Evolutionary conservation across 37 sponge, comb jelly and placozoan genomes (phyloP).

Genomic region (Cliona cf. orientalis): DNA sequence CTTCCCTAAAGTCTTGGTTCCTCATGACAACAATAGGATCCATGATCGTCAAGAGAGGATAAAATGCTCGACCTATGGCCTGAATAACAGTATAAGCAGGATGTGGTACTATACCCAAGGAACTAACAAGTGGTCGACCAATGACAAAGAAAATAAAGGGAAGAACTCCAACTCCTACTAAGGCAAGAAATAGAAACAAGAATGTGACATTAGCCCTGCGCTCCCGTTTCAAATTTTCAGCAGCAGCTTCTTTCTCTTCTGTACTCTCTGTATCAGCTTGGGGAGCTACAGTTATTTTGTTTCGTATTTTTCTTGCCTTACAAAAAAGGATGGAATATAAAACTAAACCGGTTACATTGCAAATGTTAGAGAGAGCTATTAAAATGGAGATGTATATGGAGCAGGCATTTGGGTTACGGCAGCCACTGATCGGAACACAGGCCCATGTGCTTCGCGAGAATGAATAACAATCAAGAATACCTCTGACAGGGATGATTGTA

Average conservation of each 20-base stretch:
- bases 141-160: neutral
- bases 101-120: neutral
- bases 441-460: neutral
- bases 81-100: neutral
- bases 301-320: neutral
- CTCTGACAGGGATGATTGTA: neutral
- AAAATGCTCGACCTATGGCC: neutral
- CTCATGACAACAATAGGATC: neutral
- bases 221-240: neutral
- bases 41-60: too few relatives aligned
- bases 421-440: neutral
- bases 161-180: neutral
- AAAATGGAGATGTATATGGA: neutral
- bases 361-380: neutral
- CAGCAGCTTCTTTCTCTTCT: neutral
- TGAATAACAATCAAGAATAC: neutral
- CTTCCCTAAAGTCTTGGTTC: too few relatives aligned
- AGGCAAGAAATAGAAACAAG: neutral
- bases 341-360: neutral
- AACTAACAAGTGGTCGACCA: neutral
- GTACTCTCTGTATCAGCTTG: neutral
- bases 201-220: neutral
- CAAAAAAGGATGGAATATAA: neutral
- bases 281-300: neutral
- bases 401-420: neutral